Conservation (phyloP, 1,140 invertebrate species). For the Microplitis mediator region DNA sequence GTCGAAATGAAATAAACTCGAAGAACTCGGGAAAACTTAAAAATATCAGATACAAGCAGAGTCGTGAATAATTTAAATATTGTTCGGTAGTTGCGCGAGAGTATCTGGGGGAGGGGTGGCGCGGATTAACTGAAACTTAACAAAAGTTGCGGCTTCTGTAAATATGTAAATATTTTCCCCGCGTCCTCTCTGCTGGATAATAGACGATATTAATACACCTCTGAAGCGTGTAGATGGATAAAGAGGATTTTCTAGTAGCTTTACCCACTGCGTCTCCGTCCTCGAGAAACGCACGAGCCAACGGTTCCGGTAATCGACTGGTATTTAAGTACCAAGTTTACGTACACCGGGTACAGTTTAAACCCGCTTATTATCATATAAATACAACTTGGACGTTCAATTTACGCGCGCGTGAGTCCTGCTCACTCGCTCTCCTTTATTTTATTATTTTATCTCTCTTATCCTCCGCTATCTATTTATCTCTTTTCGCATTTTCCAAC, state of each 20-base stretch:
- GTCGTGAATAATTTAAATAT: not conserved
- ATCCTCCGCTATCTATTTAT: slow-evolving; percentile 7
- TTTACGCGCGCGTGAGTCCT: slow-evolving; percentile 54
- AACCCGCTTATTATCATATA: slow-evolving; percentile 64
- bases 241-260: slow-evolving; percentile 11
- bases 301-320: slow-evolving; percentile 52
- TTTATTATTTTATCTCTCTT: not conserved
- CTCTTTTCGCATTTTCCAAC: slow-evolving; percentile 11
- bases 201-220: slow-evolving; percentile 28
- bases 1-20: too few relatives aligned
- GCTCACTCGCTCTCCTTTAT: slow-evolving; percentile 20
- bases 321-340: slow-evolving; percentile 62
- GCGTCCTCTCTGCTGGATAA: slow-evolving; percentile 8
- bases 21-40: too few relatives aligned
- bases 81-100: not conserved
- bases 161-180: slow-evolving; percentile 32
- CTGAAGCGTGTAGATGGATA: slow-evolving; percentile 26
- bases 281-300: slow-evolving; percentile 15
- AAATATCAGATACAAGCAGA: too few relatives aligned
- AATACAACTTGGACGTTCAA: slow-evolving; percentile 64
- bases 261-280: slow-evolving; percentile 21
- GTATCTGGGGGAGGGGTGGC: slow-evolving; percentile 27
- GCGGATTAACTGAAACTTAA: slow-evolving; percentile 47
- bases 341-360: slow-evolving; percentile 60
- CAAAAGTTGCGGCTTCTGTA: slow-evolving; percentile 39